Evolutionary conservation across 2,797 vertebrate species (phyloP).

Genomic region (Varecia variegata): DNA sequence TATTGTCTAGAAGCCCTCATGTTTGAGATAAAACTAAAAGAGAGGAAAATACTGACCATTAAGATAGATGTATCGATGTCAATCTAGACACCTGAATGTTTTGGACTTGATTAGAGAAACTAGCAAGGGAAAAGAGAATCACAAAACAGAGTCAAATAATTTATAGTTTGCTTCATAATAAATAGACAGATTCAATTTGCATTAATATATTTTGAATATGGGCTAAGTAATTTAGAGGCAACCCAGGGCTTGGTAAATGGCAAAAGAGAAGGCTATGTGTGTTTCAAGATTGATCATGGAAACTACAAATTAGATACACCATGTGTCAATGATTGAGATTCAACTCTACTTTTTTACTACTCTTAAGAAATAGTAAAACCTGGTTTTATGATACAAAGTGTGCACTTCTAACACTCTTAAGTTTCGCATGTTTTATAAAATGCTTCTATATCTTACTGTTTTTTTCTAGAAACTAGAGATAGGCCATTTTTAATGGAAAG

Average conservation of each 20-base stretch:
- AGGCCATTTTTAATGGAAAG: neutral
- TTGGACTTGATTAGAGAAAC: slow-evolving; percentile 6
- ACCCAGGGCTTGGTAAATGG: neutral
- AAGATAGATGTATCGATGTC: neutral
- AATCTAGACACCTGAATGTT: neutral
- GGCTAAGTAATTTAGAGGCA: neutral
- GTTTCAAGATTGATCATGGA: neutral
- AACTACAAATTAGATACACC: neutral
- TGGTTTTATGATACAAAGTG: neutral
- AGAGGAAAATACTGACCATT: neutral
- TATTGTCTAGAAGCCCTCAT: neutral
- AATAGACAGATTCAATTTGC: neutral
- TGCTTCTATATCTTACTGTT: neutral
- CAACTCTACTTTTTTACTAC: neutral
- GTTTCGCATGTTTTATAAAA: neutral
- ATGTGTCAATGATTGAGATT: neutral
- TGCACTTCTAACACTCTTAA: neutral
- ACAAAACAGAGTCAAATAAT: neutral
- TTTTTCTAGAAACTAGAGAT: neutral
- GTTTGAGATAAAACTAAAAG: neutral
- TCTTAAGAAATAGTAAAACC: neutral
- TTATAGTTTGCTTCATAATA: neutral
- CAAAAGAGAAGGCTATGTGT: neutral
- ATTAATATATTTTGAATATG: slow-evolving; percentile 18
- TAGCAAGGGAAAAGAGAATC: neutral